Base-by-base conservation (phyloP, 2,888 invertebrate genomes). In the Herminia tarsipennalis region DNA sequence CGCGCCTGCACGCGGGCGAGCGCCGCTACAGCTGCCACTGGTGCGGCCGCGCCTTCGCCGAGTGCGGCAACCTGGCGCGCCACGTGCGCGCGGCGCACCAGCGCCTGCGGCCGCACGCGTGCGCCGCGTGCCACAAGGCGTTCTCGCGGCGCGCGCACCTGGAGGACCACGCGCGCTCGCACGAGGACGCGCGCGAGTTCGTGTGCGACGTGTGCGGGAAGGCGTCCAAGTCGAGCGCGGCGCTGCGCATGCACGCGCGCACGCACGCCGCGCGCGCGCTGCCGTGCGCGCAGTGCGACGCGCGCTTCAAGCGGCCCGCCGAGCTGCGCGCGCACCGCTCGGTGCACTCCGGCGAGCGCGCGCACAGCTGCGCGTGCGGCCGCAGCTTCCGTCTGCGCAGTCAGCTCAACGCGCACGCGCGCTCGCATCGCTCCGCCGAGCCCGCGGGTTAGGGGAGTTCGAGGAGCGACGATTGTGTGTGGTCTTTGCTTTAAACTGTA, bases 181-280 rank as follows among this genome's bases (percentile, higher is more conserved):
- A 93, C 63, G 78, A 81, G 1, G 76, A 81, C 6, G 60, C 55
- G 28, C 68, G 92, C 22, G 88, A 89, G 0, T 92, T 86, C 70
- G 77, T 92, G 13, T 94, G 94, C 64, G 92, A 92, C 42, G 58
- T 79, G 21, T 94, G 94, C 73, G 92, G 93, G 0, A 90, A 87
- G 54, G 81, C 84, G 2, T 93, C 92, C 52, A 90, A 89, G 34
- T 92, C 93, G 0, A 66, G 84, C 29, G 91, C 93, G 1, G 92
- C 93, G 5, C 65, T 93, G 44, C 81, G 92, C 32, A 85, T 88
- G 73, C 93, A 93, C 68, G 72, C 76, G 42, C 70, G 77, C 28
- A 73, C 75, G 22, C 93, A 93, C 71, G 76, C 65, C 12, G 73
- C 74, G 5, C 77, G 80, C 43, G 76, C 75, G 12, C 86, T 83